phyloP scores from a whole-genome alignment of 2,113 vertebrate genomes.

The Mobula hypostoma region DNA sequence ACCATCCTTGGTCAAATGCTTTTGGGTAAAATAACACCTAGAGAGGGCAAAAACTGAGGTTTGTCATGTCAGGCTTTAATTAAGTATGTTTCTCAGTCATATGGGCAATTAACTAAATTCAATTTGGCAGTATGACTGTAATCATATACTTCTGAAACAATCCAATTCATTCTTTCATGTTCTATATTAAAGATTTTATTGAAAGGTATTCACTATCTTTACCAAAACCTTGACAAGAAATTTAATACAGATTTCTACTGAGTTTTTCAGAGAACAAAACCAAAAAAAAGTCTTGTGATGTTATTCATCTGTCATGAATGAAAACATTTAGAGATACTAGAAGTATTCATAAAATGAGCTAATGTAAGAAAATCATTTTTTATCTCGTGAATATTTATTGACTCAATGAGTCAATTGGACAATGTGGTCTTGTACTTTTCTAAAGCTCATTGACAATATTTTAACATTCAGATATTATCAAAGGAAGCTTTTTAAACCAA shows the following conservation, averaged over 20 bases:
- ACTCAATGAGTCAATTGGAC: neutral
- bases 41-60: neutral
- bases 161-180: neutral
- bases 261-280: neutral
- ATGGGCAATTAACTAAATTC: neutral
- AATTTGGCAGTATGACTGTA: neutral
- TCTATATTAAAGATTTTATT: neutral
- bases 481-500: neutral
- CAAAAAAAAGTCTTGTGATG: neutral
- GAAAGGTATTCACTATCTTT: neutral
- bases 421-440: neutral
- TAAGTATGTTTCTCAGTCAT: neutral
- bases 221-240: neutral
- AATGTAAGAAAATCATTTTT: neutral
- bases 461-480: neutral
- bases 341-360: neutral
- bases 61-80: neutral
- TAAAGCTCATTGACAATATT: neutral
- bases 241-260: neutral
- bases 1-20: constrained; percentile 62
- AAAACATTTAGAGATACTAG: neutral
- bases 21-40: constrained; percentile 43
- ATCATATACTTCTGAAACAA: neutral
- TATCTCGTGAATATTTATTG: neutral
- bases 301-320: neutral